Evolutionary conservation across 2,797 vertebrate species (phyloP).

Genomic region (Bucorvus abyssinicus): DNA sequence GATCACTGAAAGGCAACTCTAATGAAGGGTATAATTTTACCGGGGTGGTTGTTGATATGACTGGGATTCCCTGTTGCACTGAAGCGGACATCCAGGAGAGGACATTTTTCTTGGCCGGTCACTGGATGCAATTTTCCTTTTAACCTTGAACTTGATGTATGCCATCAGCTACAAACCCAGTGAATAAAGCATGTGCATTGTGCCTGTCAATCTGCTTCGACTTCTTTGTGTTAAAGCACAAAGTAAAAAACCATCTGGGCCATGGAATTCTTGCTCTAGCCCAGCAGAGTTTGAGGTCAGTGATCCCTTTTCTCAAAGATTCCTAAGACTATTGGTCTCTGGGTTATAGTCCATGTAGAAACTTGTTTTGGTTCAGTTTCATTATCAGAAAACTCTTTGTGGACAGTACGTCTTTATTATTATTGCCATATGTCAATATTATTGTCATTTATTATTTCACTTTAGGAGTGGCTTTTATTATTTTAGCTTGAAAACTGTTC

Average conservation of each 20-base stretch:
- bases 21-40: not conserved
- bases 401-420: not conserved
- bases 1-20: not conserved
- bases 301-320: not conserved
- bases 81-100: not conserved
- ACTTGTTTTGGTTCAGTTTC: not conserved
- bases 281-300: not conserved
- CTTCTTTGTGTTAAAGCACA: not conserved
- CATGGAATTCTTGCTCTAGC: not conserved
- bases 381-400: not conserved
- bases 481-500: slow-evolving; percentile 14
- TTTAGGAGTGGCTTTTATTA: not conserved
- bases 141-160: not conserved
- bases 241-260: not conserved
- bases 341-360: not conserved
- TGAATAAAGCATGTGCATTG: not conserved
- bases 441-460: not conserved
- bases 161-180: not conserved
- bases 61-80: not conserved
- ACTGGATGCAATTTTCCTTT: not conserved
- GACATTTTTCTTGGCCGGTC: fast-evolving
- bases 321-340: not conserved
- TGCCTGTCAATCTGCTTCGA: not conserved
- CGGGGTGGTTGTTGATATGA: fast-evolving
- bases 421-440: not conserved